Evolutionary conservation across 2,113 vertebrate genomes (phyloP).

Genomic region (Plecotus auritus): DNA sequence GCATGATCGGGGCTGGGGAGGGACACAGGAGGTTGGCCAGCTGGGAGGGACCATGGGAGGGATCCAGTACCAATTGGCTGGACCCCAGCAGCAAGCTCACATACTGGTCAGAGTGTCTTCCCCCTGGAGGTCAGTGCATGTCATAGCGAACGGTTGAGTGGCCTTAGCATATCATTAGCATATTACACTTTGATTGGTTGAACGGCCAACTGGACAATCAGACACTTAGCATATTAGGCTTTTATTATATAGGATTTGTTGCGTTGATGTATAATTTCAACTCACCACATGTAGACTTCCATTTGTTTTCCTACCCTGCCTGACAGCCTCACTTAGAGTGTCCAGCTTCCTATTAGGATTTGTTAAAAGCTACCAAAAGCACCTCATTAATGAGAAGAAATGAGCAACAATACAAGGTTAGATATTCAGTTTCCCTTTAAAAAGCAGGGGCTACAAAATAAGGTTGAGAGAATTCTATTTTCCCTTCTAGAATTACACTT

Average conservation of each 20-base stretch:
- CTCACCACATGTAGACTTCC: background rate
- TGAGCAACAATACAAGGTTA: background rate
- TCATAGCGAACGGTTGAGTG: no score
- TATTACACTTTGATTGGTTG: no score
- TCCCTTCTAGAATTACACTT: background rate
- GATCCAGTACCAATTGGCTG: no score
- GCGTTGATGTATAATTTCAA: background rate
- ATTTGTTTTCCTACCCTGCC: background rate
- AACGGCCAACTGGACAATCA: no score
- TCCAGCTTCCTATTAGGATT: background rate
- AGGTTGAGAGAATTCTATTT: background rate
- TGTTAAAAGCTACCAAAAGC: background rate
- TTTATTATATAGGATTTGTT: background rate
- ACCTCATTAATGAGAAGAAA: background rate
- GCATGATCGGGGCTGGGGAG: no score
- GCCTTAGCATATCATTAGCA: no score
- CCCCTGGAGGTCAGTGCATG: no score
- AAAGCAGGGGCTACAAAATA: background rate
- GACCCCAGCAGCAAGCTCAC: no score
- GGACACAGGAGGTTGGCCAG: no score
- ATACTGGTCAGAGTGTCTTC: no score
- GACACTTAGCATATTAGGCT: no score
- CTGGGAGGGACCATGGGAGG: no score
- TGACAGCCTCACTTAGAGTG: background rate
- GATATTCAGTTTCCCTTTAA: background rate